A percentile compares a stretch with the other conserved stretches of the same genome.
These are phyloP conservation scores for Himalopsyche phryganea DNA, from an alignment of 1,140 invertebrate genomes.

Conservation along the genomic window DNA sequence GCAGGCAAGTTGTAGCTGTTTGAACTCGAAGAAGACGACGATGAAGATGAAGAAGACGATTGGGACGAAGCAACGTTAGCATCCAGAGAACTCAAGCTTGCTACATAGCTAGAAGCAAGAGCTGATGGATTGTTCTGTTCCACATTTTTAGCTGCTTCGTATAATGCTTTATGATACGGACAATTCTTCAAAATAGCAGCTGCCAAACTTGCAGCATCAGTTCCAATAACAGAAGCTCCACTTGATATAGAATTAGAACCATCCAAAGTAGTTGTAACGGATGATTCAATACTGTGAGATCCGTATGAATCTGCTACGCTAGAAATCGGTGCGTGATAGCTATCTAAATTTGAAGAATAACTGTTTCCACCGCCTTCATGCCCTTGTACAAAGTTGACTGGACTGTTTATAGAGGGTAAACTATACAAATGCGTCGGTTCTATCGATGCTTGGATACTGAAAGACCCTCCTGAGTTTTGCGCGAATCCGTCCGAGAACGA, in stretches of 20 bases:
- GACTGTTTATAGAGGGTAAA: constrained; percentile 44
- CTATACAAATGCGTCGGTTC: constrained; percentile 51
- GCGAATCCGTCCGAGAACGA: constrained; percentile 39
- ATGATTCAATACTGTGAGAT: constrained; percentile 43
- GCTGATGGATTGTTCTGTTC: constrained; percentile 42
- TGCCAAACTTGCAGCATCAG: constrained; percentile 45
- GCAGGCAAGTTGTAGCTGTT: constrained; percentile 38
- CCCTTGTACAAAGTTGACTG: constrained; percentile 38
- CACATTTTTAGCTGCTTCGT: constrained; percentile 45
- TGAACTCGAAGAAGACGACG: not conserved
- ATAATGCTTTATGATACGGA: constrained; percentile 51
- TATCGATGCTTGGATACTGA: constrained; percentile 41
- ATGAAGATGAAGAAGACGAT: constrained; percentile 7
- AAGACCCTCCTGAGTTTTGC: constrained; percentile 35
- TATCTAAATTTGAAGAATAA: constrained; percentile 50
- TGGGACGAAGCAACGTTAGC: constrained; percentile 23
- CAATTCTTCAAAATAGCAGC: constrained; percentile 52
- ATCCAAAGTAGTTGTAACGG: constrained; percentile 45
- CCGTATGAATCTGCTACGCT: constrained; percentile 50
- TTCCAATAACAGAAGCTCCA: constrained; percentile 31
- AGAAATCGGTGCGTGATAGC: constrained; percentile 50
- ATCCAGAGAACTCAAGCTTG: constrained; percentile 45
- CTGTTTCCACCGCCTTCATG: constrained; percentile 28
- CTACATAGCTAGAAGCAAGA: constrained; percentile 45
- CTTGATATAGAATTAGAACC: constrained; percentile 14